Conservation (phyloP, 1,140 invertebrate species). For the Brachionus manjavacas region DNA sequence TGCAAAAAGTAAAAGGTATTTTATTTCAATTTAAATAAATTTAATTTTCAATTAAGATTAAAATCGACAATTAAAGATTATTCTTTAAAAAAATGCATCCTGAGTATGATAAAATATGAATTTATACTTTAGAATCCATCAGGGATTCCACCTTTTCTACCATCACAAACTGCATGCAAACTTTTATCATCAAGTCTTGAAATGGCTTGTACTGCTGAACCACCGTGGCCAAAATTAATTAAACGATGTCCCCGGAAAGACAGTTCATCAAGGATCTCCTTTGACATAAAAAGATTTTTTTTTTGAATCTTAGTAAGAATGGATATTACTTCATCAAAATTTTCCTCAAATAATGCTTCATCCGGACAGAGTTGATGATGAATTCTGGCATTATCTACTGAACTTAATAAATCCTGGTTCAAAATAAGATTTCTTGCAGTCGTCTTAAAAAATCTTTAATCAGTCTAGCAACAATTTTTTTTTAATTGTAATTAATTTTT, state of each 20-base stretch:
- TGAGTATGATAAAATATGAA: background rate
- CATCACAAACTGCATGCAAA: conserved; percentile 33
- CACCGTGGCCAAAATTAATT: conserved; percentile 40
- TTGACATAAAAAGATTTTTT: background rate
- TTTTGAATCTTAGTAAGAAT: background rate
- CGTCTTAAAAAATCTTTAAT: conserved; percentile 50
- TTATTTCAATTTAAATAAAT: no score
- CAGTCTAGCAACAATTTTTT: background rate
- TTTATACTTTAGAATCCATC: conserved; percentile 2
- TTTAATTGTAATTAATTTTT: background rate
- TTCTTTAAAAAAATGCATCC: background rate
- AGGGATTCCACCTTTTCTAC: conserved; percentile 39
- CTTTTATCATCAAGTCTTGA: background rate
- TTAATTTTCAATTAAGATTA: no score
- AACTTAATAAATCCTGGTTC: conserved; percentile 76
- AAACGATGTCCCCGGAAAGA: background rate
- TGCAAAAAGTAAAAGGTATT: no score
- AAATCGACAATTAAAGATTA: background rate
- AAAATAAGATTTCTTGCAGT: conserved; percentile 71
- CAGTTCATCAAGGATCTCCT: background rate
- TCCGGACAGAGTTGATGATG: conserved; percentile 90
- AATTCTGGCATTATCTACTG: conserved; percentile 76
- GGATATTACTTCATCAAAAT: conserved; percentile 63
- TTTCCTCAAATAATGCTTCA: conserved; percentile 71
- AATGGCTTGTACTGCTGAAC: conserved; percentile 34